These are phyloP conservation scores for Pogona vitticeps DNA, from an alignment of 2,113 vertebrate genomes.

Conservation along the genomic window DNA sequence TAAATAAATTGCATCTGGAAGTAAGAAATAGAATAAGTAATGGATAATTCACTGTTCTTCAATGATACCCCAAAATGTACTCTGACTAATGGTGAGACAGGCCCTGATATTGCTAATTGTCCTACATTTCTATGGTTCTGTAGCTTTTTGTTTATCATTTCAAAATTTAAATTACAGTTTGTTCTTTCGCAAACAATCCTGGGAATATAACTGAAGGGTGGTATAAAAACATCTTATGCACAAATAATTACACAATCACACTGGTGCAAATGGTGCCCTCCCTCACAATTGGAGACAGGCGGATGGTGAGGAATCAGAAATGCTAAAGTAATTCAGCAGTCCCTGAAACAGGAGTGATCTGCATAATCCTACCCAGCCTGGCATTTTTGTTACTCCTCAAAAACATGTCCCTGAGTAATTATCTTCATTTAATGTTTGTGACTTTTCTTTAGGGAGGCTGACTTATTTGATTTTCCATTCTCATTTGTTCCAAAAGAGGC, in stretches of 20 bases:
- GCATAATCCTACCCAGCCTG: neutral
- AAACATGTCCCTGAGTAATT: neutral
- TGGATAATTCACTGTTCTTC: neutral
- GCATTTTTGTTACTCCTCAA: neutral
- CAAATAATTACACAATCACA: neutral
- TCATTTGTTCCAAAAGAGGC: conserved; percentile 24
- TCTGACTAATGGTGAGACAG: neutral
- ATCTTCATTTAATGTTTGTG: conserved; percentile 6
- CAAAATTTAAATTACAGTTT: neutral
- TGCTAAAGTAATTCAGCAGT: neutral
- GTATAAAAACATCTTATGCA: neutral
- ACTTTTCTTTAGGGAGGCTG: conserved; percentile 30
- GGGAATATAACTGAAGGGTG: neutral
- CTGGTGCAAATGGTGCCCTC: neutral
- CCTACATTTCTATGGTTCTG: neutral
- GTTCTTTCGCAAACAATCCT: neutral
- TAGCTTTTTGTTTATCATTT: neutral
- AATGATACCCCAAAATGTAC: neutral
- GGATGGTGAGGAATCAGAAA: neutral
- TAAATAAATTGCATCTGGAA: neutral
- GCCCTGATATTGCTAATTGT: neutral
- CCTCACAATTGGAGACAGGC: neutral
- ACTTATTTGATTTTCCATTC: conserved; percentile 37
- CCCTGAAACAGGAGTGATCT: neutral
- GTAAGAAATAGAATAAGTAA: neutral